Percentiles rank a stretch among this genome's conserved stretches.
Conservation (phyloP, 2,888 invertebrate species). For the Ormyrus labotus region DNA sequence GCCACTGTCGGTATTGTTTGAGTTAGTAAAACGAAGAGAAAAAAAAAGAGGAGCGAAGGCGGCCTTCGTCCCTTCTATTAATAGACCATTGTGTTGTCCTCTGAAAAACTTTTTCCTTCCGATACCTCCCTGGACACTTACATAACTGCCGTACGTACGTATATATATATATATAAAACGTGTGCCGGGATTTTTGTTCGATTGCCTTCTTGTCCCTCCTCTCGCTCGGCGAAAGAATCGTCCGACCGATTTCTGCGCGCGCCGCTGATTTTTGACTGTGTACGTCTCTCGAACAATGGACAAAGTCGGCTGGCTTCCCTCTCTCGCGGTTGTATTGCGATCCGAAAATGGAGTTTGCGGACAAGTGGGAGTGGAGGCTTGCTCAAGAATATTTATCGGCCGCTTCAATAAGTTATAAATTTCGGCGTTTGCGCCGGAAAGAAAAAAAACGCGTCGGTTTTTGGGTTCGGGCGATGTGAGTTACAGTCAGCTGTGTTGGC, state of each 20-base stretch:
- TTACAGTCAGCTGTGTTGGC: no score
- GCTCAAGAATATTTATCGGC: constrained; percentile 23
- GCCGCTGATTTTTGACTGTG: constrained; percentile 38
- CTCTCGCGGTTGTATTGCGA: not conserved
- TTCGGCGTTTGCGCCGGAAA: not conserved
- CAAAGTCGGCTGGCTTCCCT: no score
- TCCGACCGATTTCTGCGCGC: constrained; percentile 12
- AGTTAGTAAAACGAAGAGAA: constrained; percentile 32
- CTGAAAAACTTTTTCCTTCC: constrained; percentile 14
- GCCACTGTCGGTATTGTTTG: constrained; percentile 45
- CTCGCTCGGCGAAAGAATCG: constrained; percentile 10
- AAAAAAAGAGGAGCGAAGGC: not conserved
- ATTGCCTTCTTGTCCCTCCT: constrained; percentile 28
- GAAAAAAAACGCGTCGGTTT: no score
- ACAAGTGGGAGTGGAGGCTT: not conserved
- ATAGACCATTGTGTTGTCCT: constrained; percentile 55
- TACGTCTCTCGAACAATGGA: not conserved
- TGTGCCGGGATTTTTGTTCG: constrained; percentile 35
- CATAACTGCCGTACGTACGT: constrained; percentile 11
- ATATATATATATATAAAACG: not conserved
- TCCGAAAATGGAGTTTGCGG: constrained; percentile 27
- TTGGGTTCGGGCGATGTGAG: no score
- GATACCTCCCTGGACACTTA: constrained; percentile 19
- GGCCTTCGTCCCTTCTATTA: constrained; percentile 52
- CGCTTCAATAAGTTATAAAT: not conserved